Percentiles rank a stretch among this genome's conserved stretches.
Conservation (phyloP, 2,113 vertebrate species). For the Alethe castanea region DNA sequence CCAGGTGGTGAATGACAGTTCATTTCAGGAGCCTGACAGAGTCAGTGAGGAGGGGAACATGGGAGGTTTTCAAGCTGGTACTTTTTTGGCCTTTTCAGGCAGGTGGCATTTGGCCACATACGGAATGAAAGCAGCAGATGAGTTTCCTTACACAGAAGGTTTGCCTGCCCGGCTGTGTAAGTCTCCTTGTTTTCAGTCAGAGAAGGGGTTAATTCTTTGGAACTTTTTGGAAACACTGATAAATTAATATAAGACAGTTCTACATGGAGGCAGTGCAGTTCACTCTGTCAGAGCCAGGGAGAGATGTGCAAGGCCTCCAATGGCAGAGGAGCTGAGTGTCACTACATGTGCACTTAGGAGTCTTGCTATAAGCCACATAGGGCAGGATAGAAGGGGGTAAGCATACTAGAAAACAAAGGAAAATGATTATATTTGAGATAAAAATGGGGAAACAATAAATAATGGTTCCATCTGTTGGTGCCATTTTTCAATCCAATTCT, state of each 20-base stretch:
- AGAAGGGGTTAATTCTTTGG: background rate
- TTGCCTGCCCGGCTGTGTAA: background rate
- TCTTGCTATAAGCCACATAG: background rate
- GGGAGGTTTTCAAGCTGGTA: background rate
- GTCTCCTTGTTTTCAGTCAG: background rate
- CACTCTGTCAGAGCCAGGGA: rapidly evolving
- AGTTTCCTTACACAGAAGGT: background rate
- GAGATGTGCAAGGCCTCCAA: background rate
- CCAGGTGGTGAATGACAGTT: background rate
- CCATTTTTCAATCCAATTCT: background rate
- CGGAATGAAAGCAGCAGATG: background rate
- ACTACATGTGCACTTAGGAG: rapidly evolving
- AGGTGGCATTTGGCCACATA: background rate
- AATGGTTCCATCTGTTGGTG: background rate
- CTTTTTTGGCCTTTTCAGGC: background rate
- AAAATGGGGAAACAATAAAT: background rate
- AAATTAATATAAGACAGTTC: background rate
- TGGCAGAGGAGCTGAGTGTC: rapidly evolving
- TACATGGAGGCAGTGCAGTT: background rate
- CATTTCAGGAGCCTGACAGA: background rate
- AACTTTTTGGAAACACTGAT: background rate
- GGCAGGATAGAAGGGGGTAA: background rate
- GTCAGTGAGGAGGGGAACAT: background rate
- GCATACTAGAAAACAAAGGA: background rate
- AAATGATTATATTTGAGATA: background rate